Evolutionary conservation across 2,113 vertebrate genomes (phyloP).

Genomic region (Ellobius talpinus): DNA sequence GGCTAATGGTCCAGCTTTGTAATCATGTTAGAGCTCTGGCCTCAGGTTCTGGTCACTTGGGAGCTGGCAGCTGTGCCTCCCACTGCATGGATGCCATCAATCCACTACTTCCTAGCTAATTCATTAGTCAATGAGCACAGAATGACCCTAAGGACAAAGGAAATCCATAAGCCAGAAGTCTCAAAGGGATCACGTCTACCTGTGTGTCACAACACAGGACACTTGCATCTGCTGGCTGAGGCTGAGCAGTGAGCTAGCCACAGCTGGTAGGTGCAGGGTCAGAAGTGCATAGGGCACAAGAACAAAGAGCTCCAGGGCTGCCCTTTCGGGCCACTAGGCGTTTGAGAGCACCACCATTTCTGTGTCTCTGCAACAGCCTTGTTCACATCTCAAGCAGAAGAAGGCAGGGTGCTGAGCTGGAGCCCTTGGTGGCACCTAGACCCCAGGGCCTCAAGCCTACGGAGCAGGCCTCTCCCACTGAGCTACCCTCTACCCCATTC

Average conservation of each 20-base stretch:
- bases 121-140: constrained; percentile 67
- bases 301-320: not conserved
- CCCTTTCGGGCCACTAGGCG: not conserved
- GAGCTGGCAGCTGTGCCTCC: constrained; percentile 19
- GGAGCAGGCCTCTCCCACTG: not conserved
- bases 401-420: not conserved
- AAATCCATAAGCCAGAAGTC: constrained; percentile 69
- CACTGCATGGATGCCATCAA: not conserved
- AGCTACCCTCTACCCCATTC: not conserved
- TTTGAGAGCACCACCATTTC: not conserved
- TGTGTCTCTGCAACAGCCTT: not conserved
- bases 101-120: constrained; percentile 51
- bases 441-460: not conserved
- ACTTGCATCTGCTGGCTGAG: constrained; percentile 58
- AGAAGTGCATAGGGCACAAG: not conserved
- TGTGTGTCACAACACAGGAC: not conserved
- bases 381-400: not conserved
- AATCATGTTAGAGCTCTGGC: constrained; percentile 3
- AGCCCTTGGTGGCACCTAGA: not conserved
- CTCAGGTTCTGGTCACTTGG: not conserved
- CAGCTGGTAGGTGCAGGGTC: constrained; percentile 17
- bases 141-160: constrained; percentile 46
- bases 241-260: constrained; percentile 72
- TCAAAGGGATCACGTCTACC: constrained; percentile 67
- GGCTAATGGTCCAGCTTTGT: not conserved